These are phyloP conservation scores for Buceros bicornis DNA, from an alignment of 2,797 vertebrate species.

Conservation along the genomic window DNA sequence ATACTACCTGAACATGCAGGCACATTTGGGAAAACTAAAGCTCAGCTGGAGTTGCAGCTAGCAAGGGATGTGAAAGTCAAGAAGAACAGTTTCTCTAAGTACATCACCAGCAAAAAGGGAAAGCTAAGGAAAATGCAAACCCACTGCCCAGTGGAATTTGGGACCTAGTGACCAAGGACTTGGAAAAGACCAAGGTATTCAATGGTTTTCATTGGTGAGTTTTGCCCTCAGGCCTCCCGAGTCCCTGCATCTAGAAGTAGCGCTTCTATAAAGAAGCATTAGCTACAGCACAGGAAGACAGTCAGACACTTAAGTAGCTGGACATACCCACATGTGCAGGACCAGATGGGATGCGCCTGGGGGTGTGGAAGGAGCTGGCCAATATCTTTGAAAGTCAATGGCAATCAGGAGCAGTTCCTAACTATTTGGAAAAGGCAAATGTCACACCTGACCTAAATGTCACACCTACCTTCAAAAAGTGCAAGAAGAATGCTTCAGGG, in stretches of 20 bases:
- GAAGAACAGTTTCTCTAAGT: background rate
- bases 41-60: background rate
- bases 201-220: background rate
- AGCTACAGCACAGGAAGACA: background rate
- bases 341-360: background rate
- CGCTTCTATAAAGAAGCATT: background rate
- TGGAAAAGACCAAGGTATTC: background rate
- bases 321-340: background rate
- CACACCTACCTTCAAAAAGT: background rate
- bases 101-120: background rate
- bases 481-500: background rate
- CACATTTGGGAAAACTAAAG: background rate
- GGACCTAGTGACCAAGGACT: background rate
- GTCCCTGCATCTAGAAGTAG: background rate
- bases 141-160: background rate
- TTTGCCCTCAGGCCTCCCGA: background rate
- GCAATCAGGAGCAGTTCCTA: background rate
- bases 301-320: background rate
- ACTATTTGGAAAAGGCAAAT: background rate
- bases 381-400: background rate
- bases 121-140: background rate
- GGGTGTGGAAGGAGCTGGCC: background rate
- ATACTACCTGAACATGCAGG: background rate
- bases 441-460: background rate
- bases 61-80: background rate